phyloP scores from a whole-genome alignment of 2,113 vertebrate genomes.

The Embiotoca jacksoni region DNA sequence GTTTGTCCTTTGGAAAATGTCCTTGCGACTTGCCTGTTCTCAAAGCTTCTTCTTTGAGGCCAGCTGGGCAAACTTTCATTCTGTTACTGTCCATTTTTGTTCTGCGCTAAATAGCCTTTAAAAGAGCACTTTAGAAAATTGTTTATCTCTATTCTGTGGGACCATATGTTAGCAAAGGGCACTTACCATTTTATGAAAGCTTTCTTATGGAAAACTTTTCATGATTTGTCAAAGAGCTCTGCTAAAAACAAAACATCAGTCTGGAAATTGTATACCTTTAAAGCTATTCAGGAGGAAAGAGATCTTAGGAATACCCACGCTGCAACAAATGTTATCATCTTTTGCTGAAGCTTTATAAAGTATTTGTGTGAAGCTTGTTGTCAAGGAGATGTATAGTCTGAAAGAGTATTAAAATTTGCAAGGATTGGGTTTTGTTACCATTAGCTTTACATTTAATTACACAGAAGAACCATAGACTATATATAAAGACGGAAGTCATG shows the following conservation, averaged over 20 bases:
- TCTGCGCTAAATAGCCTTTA: slow-evolving; percentile 28
- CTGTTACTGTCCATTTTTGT: slow-evolving; percentile 16
- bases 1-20: slow-evolving; percentile 35
- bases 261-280: slow-evolving; percentile 14
- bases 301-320: slow-evolving; percentile 1
- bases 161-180: neutral
- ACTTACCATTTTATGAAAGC: slow-evolving; percentile 11
- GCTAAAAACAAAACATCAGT: neutral
- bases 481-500: neutral
- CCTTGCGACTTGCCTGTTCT: slow-evolving; percentile 48
- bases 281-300: slow-evolving; percentile 14
- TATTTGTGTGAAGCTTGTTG: slow-evolving; percentile 46
- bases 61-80: slow-evolving; percentile 38
- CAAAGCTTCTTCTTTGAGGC: slow-evolving; percentile 31
- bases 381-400: slow-evolving; percentile 59
- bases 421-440: slow-evolving; percentile 57
- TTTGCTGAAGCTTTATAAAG: slow-evolving; percentile 54
- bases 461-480: neutral
- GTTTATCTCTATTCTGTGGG: slow-evolving; percentile 11
- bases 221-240: slow-evolving; percentile 15
- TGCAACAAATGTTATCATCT: slow-evolving; percentile 48
- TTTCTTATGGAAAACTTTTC: neutral
- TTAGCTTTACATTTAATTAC: slow-evolving; percentile 58
- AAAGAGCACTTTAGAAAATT: slow-evolving; percentile 53
- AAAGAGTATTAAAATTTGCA: slow-evolving; percentile 52